A percentile compares a stretch with the other conserved stretches of the same genome.
Conservation (phyloP, 1,140 invertebrate species). For the Steinernema feltiae region DNA sequence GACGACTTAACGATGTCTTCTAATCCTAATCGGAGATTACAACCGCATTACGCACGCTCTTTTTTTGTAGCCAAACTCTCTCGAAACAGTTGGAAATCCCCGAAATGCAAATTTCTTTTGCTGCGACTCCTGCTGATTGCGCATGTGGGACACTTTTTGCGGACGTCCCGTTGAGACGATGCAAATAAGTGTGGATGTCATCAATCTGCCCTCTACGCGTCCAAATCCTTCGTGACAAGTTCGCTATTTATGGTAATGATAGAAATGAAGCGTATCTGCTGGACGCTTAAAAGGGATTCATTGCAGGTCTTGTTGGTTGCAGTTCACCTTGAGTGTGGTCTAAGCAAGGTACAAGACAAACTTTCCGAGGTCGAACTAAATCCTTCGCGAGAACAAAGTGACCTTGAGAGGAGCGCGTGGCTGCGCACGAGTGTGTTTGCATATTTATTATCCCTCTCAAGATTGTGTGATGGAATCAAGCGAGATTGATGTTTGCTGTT, state of each 20-base stretch:
- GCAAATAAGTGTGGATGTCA: neutral
- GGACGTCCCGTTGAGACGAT: neutral
- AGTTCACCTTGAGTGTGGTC: neutral
- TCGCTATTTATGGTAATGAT: neutral
- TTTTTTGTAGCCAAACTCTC: no score
- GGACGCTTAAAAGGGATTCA: neutral
- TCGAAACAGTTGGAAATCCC: no score
- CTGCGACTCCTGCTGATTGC: neutral
- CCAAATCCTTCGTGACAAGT: neutral
- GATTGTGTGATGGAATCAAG: neutral
- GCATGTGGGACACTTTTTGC: neutral
- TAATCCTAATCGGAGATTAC: neutral
- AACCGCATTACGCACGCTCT: no score
- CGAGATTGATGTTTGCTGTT: neutral
- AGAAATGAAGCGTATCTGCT: no score
- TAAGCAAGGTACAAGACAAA: neutral
- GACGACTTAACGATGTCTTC: neutral
- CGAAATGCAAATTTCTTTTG: neutral
- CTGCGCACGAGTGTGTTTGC: neutral
- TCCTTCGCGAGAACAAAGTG: neutral
- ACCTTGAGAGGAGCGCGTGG: neutral
- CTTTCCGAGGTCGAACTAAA: neutral
- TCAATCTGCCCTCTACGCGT: neutral
- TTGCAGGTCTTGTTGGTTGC: neutral
- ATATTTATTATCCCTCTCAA: conserved; percentile 14